Percentiles rank a stretch among this genome's conserved stretches.
These are phyloP conservation scores for Dolomedes plantarius DNA, from an alignment of 2,888 invertebrate genomes.

Conservation along the genomic window DNA sequence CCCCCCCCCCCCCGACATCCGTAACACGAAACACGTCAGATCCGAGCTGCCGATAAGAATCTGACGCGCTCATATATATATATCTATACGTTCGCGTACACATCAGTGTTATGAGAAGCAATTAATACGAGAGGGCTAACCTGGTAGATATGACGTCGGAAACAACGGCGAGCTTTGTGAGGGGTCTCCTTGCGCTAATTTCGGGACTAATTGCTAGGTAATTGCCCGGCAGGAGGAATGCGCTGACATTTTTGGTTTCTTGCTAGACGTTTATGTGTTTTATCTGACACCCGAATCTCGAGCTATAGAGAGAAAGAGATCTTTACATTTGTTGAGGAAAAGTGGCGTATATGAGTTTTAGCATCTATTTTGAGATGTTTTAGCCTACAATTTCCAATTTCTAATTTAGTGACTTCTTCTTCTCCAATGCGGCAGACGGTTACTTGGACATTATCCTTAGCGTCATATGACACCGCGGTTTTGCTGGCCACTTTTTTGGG, in stretches of 20 bases:
- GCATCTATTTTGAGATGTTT: no score
- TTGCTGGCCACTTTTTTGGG: no score
- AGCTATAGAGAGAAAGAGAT: no score
- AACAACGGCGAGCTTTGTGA: not conserved
- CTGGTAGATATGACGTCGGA: no score
- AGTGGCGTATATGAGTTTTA: no score
- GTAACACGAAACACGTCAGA: constrained; percentile 8
- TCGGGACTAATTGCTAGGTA: constrained; percentile 57
- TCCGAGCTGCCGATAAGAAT: constrained; percentile 32
- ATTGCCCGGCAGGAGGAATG: constrained; percentile 30
- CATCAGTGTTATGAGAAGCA: constrained; percentile 36
- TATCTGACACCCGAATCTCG: constrained; percentile 47
- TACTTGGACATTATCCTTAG: no score
- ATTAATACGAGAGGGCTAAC: constrained; percentile 29
- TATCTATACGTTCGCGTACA: constrained; percentile 14
- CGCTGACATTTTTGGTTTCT: constrained; percentile 1
- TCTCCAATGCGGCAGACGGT: no score
- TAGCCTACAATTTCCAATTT: no score
- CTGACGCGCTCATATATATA: no score
- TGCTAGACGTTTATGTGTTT: constrained; percentile 26
- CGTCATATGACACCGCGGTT: no score
- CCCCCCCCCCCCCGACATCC: not conserved
- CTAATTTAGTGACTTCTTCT: no score
- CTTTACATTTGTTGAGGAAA: no score
- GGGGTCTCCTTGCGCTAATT: constrained; percentile 30